phyloP scores from a whole-genome alignment of 2,113 vertebrate genomes.

The Junco hyemalis region DNA sequence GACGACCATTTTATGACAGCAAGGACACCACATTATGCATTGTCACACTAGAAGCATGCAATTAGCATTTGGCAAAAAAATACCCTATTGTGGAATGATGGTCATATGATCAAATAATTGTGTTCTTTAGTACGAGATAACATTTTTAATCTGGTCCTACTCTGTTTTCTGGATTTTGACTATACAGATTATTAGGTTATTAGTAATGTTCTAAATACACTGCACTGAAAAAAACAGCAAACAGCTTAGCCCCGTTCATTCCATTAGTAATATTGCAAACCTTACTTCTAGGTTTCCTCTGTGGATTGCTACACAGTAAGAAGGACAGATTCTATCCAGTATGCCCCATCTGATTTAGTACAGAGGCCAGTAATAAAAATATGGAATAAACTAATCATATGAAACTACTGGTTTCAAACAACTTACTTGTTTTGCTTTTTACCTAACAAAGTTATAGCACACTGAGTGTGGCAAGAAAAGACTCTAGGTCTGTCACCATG shows the following conservation, averaged over 20 bases:
- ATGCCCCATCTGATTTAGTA: not conserved
- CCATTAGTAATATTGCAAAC: not conserved
- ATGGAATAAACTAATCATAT: not conserved
- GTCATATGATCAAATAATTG: constrained; percentile 8
- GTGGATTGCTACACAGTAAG: not conserved
- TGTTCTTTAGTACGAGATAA: not conserved
- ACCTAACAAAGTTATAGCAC: not conserved
- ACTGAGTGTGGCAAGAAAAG: not conserved
- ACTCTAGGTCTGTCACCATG: not conserved
- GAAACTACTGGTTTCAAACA: not conserved
- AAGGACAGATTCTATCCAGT: not conserved
- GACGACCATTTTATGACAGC: constrained; percentile 28
- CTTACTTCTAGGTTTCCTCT: not conserved
- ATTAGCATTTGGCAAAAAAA: not conserved
- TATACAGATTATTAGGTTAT: not conserved
- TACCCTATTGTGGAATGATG: not conserved
- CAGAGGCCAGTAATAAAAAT: not conserved
- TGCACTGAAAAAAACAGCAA: not conserved
- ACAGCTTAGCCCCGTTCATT: not conserved
- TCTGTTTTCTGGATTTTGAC: not conserved
- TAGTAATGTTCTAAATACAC: not conserved
- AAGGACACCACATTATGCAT: not conserved
- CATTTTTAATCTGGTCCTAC: not conserved
- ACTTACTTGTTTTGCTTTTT: not conserved
- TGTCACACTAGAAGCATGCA: not conserved